phyloP scores from a whole-genome alignment of 2,797 vertebrate species.

The Sebastes hubbsi region DNA sequence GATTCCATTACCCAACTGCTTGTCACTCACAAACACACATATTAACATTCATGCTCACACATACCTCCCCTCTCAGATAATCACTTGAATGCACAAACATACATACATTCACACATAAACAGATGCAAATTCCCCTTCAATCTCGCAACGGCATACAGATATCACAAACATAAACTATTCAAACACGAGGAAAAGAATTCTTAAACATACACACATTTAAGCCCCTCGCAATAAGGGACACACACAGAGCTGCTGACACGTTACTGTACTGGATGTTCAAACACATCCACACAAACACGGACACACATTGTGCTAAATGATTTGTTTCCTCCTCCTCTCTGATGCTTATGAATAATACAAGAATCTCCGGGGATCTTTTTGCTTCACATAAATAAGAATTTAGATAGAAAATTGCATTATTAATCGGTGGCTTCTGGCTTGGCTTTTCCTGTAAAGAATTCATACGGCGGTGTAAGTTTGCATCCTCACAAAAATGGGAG shows the following conservation, averaged over 20 bases:
- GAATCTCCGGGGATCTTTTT: slow-evolving; percentile 75
- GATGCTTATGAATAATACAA: slow-evolving; percentile 79
- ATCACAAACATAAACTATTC: slow-evolving; percentile 65
- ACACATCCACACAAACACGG: slow-evolving; percentile 48
- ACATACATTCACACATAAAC: slow-evolving; percentile 67
- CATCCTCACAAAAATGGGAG: background rate
- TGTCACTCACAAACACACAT: slow-evolving; percentile 73
- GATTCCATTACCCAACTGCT: slow-evolving; percentile 62
- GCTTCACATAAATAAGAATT: slow-evolving; percentile 80
- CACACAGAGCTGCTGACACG: background rate
- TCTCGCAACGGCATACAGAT: slow-evolving; percentile 52
- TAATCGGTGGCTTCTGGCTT: slow-evolving; percentile 70
- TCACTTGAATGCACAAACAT: slow-evolving; percentile 73
- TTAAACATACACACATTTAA: slow-evolving; percentile 52
- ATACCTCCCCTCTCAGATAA: slow-evolving; percentile 63
- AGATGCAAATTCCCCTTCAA: slow-evolving; percentile 73
- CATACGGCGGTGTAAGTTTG: slow-evolving; percentile 33
- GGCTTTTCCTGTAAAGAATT: slow-evolving; percentile 60
- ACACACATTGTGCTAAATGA: slow-evolving; percentile 72
- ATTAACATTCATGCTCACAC: slow-evolving; percentile 75
- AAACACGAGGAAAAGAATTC: slow-evolving; percentile 53
- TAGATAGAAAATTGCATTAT: slow-evolving; percentile 82
- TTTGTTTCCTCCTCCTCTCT: slow-evolving; percentile 69
- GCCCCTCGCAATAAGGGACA: slow-evolving; percentile 16
- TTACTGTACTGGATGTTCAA: slow-evolving; percentile 45